These are phyloP conservation scores for Subacronicta megacephala DNA, from an alignment of 2,888 invertebrate species.

Conservation along the genomic window DNA sequence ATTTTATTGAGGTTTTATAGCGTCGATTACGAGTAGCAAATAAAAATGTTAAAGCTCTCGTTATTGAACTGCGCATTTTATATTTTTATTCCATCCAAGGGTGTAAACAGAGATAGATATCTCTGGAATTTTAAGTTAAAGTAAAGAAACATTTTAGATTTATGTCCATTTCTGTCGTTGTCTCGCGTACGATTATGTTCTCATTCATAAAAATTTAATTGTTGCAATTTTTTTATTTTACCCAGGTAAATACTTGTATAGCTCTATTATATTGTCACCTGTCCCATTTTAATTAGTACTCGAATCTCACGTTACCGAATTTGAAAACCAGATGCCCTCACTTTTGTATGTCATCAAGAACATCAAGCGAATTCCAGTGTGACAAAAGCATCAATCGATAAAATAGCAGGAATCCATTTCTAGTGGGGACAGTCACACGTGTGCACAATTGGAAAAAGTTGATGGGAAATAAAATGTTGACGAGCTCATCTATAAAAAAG, in stretches of 20 bases:
- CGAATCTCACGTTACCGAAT: background rate
- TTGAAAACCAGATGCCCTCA: slow-evolving; percentile 15
- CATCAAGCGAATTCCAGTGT: slow-evolving; percentile 28
- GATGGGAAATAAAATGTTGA: slow-evolving; percentile 27
- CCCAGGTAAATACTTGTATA: no score
- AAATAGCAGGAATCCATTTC: slow-evolving; percentile 43
- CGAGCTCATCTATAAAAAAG: slow-evolving; percentile 32
- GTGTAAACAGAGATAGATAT: no score
- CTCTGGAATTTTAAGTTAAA: no score
- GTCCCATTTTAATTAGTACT: no score
- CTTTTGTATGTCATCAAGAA: slow-evolving; percentile 21
- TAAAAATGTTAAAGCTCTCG: slow-evolving; percentile 7
- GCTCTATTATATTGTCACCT: no score
- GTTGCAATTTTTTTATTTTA: no score
- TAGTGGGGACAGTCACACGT: slow-evolving; percentile 34
- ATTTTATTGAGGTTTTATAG: slow-evolving; percentile 34
- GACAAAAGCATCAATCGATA: slow-evolving; percentile 39
- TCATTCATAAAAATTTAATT: no score
- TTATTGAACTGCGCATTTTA: no score
- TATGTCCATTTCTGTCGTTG: no score
- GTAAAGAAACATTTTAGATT: no score
- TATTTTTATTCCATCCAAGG: no score
- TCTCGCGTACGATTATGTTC: no score
- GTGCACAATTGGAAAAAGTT: slow-evolving; percentile 38
- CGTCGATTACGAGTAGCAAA: slow-evolving; percentile 17